These are phyloP conservation scores for Dreissena polymorpha DNA, from an alignment of 1,140 invertebrate species.

Conservation along the genomic window DNA sequence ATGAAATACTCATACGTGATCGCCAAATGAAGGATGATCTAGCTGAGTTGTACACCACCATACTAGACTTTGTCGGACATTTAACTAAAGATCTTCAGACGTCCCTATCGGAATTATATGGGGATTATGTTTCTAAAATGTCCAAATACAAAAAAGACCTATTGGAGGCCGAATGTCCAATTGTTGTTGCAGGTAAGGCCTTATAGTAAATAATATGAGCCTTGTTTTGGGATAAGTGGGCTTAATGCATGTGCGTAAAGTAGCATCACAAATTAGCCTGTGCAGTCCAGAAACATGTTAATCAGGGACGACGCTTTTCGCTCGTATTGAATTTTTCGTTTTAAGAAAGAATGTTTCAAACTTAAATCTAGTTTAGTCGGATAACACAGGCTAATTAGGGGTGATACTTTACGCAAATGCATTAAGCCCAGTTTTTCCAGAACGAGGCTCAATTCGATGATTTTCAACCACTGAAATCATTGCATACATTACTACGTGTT, in stretches of 20 bases:
- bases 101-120: conserved; percentile 3
- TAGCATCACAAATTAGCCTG: no score
- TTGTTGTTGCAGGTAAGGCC: conserved; percentile 44
- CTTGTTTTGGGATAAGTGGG: neutral
- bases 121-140: conserved; percentile 11
- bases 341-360: no score
- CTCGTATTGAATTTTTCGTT: no score
- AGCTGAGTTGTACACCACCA: conserved; percentile 1
- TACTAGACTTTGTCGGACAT: conserved; percentile 2
- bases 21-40: conserved; percentile 31
- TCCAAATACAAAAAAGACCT: conserved; percentile 14
- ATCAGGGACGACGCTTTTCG: no score
- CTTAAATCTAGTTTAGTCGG: no score
- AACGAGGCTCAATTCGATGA: no score
- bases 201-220: neutral
- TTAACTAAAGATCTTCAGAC: neutral
- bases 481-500: no score
- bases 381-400: no score
- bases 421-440: no score
- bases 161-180: conserved; percentile 36
- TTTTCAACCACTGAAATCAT: no score
- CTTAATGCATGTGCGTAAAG: neutral
- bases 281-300: no score
- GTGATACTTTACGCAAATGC: no score
- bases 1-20: conserved; percentile 28